These are phyloP conservation scores for Bellardia pandia DNA, from an alignment of 2,888 invertebrate genomes.

Conservation along the genomic window DNA sequence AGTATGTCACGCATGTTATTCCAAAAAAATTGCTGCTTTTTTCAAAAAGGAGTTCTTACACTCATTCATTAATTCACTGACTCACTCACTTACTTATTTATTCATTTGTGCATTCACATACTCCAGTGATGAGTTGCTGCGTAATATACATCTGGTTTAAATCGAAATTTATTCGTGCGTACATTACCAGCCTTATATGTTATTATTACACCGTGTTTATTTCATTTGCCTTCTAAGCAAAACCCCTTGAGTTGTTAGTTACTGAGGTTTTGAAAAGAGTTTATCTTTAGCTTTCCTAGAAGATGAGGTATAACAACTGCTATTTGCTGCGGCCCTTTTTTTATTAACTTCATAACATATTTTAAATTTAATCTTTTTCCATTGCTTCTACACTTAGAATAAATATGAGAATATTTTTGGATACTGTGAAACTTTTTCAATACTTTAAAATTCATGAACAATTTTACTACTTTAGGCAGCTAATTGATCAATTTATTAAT, in stretches of 20 bases:
- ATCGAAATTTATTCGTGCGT: constrained; percentile 66
- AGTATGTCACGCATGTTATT: constrained; percentile 64
- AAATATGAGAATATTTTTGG: neutral
- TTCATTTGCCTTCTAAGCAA: constrained; percentile 1
- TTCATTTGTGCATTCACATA: constrained; percentile 16
- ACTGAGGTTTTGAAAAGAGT: constrained; percentile 8
- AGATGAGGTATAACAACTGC: neutral
- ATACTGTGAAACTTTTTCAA: neutral
- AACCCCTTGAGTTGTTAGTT: neutral
- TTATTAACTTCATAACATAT: constrained; percentile 7
- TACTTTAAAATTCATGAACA: no score
- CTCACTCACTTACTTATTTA: neutral
- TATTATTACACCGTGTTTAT: constrained; percentile 29
- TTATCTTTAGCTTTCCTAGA: neutral
- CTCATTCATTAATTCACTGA: neutral
- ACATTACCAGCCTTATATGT: constrained; percentile 31
- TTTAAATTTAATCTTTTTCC: neutral
- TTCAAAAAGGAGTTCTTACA: constrained; percentile 29
- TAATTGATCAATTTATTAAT: no score
- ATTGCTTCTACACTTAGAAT: neutral
- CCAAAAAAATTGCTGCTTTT: constrained; percentile 41
- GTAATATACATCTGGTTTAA: constrained; percentile 58
- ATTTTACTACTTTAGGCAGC: no score
- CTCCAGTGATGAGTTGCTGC: constrained; percentile 37
- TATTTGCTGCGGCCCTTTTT: neutral